Percentiles rank a stretch among this genome's conserved stretches.
Evolutionary conservation across 2,113 vertebrate genomes (phyloP).

Genomic region (zebrafish (Danio rerio)): GRCz12tu NC_133197.1:825001-825500

Average conservation of each 20-base stretch:
- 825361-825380: slow-evolving; percentile 94
- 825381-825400: slow-evolving; percentile 96
- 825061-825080: no score
- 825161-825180: no score
- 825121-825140: no score
- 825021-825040: no score
- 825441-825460: no score
- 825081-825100: slow-evolving; percentile 62
- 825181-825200: no score
- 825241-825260: slow-evolving; percentile 65
- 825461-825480: no score
- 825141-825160: slow-evolving; percentile 63
- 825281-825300: slow-evolving; percentile 70
- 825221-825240: no score
- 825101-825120: slow-evolving; percentile 61
- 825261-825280: not conserved
- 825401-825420: slow-evolving; percentile 98
- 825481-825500: no score
- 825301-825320: slow-evolving; percentile 95
- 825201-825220: slow-evolving; percentile 63
- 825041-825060: no score
- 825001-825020: no score
- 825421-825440: slow-evolving; percentile 58
- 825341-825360: slow-evolving; percentile 95
- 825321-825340: slow-evolving; percentile 99